Evolutionary conservation across 2,113 vertebrate species (phyloP), one percentile per base, ranked within the genome.

Genomic region (Pituophis catenifer): DNA sequence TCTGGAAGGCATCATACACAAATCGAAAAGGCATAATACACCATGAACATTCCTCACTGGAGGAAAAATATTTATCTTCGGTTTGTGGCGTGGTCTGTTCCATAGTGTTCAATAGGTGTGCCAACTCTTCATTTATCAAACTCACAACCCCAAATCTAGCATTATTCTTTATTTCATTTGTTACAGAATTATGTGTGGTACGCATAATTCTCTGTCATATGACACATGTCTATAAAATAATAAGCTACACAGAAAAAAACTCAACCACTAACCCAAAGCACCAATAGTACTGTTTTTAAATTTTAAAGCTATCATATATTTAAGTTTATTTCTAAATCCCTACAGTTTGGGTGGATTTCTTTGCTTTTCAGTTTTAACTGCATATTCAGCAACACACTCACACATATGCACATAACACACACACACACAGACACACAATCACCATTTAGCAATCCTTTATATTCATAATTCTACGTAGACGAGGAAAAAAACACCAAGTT

Each of bases 11-110:
- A 95, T 53, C 33, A 93, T 23, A 48, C 19, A 92, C 2, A 95
- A 81, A 95, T 88, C 8, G 62, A 89, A 53, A 75, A 95, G n/a
- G 88, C 2, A 65, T 0, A 92, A 92, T 50, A 23, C 23, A 94
- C 17, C 59, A 54, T 26, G 44, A 94, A 91, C 0, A 57, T 94
- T 91, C 44, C 33, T 94, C 48, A 24, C 5, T 94, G 21, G 50
- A 92, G 65, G 38, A 95, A 50, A 94, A 96, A 96, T 52, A 93
- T 62, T 94, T 75, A 65, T 54, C n/a, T 96, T 91, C 94, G 91
- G 70, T 92, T 94, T 91, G 90, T 91, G 90, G 86, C 29, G 15
- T 91, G 65, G 53, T 95, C 95, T 92, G 9, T 81, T 95, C 44
- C 33, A 91, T 94, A 94, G 59, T 58, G 85, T 44, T 62, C 93